Conservation (phyloP, 2,797 vertebrate species). For the Nasua narica region DNA sequence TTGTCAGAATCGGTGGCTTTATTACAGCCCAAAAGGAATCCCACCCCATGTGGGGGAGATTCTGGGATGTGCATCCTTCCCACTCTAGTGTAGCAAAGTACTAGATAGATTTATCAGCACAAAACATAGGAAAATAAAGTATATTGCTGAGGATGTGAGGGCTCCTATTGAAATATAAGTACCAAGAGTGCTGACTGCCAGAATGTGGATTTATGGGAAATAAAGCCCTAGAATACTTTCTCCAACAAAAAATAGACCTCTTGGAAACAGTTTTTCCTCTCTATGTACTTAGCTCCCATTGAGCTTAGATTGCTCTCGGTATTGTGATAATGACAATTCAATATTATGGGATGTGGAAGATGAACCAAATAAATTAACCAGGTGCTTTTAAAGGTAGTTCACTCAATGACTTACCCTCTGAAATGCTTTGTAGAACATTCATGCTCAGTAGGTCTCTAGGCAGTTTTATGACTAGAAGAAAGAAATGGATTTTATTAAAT, state of each 20-base stretch:
- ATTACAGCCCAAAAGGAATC: conserved; percentile 25
- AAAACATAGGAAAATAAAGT: conserved; percentile 60
- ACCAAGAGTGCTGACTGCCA: conserved; percentile 79
- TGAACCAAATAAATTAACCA: conserved; percentile 76
- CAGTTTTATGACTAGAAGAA: conserved; percentile 64
- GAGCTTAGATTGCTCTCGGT: conserved; percentile 77
- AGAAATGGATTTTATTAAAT: conserved; percentile 64
- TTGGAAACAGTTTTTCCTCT: conserved; percentile 66
- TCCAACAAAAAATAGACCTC: conserved; percentile 61
- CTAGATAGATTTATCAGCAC: conserved; percentile 73
- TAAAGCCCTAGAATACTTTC: conserved; percentile 78
- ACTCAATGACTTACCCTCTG: conserved; percentile 30
- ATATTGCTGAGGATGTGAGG: conserved; percentile 71
- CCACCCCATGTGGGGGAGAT: neutral
- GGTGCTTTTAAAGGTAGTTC: conserved; percentile 67
- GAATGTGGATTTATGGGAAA: conserved; percentile 80
- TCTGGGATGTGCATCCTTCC: conserved; percentile 37
- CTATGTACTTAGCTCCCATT: conserved; percentile 68
- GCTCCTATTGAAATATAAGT: conserved; percentile 80
- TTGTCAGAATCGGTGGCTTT: conserved; percentile 1
- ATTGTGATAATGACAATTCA: conserved; percentile 76
- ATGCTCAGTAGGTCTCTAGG: conserved; percentile 52
- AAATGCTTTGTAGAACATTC: conserved; percentile 61
- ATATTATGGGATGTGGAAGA: conserved; percentile 67
- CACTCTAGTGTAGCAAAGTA: conserved; percentile 56